These are phyloP conservation scores for Hemiprocne comata DNA, from an alignment of 2,113 vertebrate species.

Conservation along the genomic window DNA sequence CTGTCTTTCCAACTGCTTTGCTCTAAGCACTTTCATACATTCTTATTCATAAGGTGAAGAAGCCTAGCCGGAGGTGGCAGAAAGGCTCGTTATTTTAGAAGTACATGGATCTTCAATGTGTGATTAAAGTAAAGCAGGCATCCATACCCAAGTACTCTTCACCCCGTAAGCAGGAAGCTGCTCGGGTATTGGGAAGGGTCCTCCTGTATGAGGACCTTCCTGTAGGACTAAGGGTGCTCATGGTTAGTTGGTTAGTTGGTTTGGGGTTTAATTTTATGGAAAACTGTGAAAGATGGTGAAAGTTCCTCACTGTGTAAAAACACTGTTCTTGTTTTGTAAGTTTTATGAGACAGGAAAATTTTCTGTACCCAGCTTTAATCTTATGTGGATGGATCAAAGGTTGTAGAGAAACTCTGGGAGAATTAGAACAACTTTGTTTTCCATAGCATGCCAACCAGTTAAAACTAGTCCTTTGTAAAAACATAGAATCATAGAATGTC, in stretches of 20 bases:
- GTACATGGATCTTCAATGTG: neutral
- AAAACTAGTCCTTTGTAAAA: neutral
- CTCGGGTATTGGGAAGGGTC: neutral
- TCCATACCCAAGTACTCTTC: neutral
- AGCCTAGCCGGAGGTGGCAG: neutral
- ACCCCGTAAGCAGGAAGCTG: neutral
- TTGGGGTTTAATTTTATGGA: neutral
- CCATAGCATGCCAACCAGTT: neutral
- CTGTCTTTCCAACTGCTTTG: neutral
- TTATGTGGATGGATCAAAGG: neutral
- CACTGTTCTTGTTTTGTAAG: neutral
- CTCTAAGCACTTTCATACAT: neutral
- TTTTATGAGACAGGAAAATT: neutral
- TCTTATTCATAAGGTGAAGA: neutral
- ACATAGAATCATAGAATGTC: no score
- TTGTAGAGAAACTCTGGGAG: neutral
- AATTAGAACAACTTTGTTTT: neutral
- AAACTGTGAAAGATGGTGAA: neutral
- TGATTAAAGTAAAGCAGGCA: neutral
- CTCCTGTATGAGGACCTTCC: neutral
- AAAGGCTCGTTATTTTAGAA: neutral
- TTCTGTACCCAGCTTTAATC: neutral
- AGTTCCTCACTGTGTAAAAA: neutral
- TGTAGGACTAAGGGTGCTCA: neutral
- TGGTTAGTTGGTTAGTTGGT: neutral